phyloP scores from a whole-genome alignment of 2,797 vertebrate genomes.

The Euthynnus affinis region DNA sequence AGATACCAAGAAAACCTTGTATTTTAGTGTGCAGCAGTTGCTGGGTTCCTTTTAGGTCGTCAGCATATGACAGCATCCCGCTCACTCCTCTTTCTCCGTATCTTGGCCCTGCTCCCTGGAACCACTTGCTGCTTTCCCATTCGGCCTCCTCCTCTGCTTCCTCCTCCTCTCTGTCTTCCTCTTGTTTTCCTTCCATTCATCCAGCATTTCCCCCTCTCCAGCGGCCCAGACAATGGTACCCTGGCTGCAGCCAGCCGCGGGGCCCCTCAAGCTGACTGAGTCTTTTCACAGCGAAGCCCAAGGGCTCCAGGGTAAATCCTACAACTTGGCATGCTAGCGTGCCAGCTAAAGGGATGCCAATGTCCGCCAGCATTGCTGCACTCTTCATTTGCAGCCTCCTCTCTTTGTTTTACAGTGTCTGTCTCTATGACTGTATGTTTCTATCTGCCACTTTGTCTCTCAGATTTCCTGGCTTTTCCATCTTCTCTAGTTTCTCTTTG shows the following conservation, averaged over 20 bases:
- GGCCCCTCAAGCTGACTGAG: slow-evolving; percentile 82
- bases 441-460: slow-evolving; percentile 64
- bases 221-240: slow-evolving; percentile 77
- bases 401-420: slow-evolving; percentile 70
- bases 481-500: slow-evolving; percentile 52
- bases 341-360: slow-evolving; percentile 82
- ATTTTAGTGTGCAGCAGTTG: background rate
- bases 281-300: slow-evolving; percentile 85
- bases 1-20: background rate
- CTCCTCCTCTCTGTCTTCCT: slow-evolving; percentile 64
- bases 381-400: slow-evolving; percentile 76
- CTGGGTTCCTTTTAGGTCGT: slow-evolving; percentile 25
- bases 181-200: slow-evolving; percentile 69
- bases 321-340: slow-evolving; percentile 86
- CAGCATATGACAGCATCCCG: slow-evolving; percentile 34
- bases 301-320: slow-evolving; percentile 88
- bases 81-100: slow-evolving; percentile 45
- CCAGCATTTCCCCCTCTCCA: slow-evolving; percentile 69
- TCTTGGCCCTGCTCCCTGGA: slow-evolving; percentile 71
- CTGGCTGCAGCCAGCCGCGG: slow-evolving; percentile 70
- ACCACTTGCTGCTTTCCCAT: slow-evolving; percentile 78
- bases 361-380: slow-evolving; percentile 83
- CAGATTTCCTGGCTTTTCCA: slow-evolving; percentile 42
- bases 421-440: slow-evolving; percentile 61
- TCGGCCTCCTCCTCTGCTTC: slow-evolving; percentile 56